Evolutionary conservation across 2,797 vertebrate genomes (phyloP).

Genomic region (Fringilla coelebs): DNA sequence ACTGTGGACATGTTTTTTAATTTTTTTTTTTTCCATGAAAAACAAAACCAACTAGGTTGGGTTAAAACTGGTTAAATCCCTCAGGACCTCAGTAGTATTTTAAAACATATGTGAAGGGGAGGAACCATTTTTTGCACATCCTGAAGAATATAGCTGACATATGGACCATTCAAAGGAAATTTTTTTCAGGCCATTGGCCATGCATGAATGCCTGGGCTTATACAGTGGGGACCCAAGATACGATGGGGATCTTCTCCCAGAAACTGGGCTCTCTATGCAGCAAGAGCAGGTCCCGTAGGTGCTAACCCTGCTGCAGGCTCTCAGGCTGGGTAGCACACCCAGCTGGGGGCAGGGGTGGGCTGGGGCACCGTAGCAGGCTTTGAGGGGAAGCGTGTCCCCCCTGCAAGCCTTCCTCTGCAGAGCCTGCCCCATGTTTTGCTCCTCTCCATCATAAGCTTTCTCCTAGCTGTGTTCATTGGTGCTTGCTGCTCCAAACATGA

Average conservation of each 20-base stretch:
- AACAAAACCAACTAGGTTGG: not conserved
- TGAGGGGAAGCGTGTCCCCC: rapidly evolving
- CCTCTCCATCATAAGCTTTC: not conserved
- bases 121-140: conserved; percentile 4
- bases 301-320: not conserved
- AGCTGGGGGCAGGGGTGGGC: not conserved
- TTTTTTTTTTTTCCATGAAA: not conserved
- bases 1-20: rapidly evolving
- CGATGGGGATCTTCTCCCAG: not conserved
- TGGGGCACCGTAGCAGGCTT: not conserved
- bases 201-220: conserved; percentile 4
- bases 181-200: conserved; percentile 58
- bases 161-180: conserved; percentile 63
- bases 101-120: conserved; percentile 61
- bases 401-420: rapidly evolving
- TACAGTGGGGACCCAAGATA: not conserved
- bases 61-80: conserved; percentile 35
- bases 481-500: not conserved
- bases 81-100: conserved; percentile 2
- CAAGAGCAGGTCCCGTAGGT: not conserved
- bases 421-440: not conserved
- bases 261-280: not conserved
- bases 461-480: not conserved
- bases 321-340: rapidly evolving
- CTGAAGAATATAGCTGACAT: conserved; percentile 60